Percentiles rank a stretch among this genome's conserved stretches.
Conservation (phyloP, 2,113 vertebrate species). For the Laticauda laticaudata region DNA sequence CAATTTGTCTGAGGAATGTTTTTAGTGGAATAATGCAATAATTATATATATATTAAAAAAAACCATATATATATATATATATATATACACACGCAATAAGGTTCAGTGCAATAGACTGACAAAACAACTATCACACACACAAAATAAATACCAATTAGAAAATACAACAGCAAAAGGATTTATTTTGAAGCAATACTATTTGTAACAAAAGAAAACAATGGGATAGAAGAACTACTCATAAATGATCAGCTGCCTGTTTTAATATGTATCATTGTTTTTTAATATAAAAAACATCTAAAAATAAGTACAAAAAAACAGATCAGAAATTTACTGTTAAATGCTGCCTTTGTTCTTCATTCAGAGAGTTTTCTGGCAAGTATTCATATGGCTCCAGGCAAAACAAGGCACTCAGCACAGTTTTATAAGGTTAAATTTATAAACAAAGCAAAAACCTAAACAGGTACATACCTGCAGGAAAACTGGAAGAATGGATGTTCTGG, state of each 20-base stretch:
- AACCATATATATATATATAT: no score
- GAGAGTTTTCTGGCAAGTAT: not conserved
- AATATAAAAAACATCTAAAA: not conserved
- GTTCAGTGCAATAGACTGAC: slow-evolving; percentile 11
- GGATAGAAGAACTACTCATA: not conserved
- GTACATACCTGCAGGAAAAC: slow-evolving; percentile 83
- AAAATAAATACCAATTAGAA: not conserved
- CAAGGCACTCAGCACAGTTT: slow-evolving; percentile 23
- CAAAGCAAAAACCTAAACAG: slow-evolving; percentile 53
- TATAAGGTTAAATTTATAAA: slow-evolving; percentile 6
- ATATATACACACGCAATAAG: not conserved
- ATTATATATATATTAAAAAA: no score
- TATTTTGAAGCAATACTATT: slow-evolving; percentile 31
- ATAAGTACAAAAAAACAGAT: slow-evolving; percentile 32
- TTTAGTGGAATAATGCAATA: not conserved
- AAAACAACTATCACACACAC: slow-evolving; percentile 4
- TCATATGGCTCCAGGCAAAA: slow-evolving; percentile 14
- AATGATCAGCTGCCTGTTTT: not conserved
- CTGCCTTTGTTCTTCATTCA: slow-evolving; percentile 23
- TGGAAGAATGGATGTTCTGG: slow-evolving; percentile 76
- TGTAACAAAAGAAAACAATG: slow-evolving; percentile 1
- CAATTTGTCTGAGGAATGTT: not conserved
- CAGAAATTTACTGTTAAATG: slow-evolving; percentile 26
- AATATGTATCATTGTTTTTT: slow-evolving; percentile 15
- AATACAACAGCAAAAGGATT: slow-evolving; percentile 39